Evolutionary conservation across 2,888 invertebrate genomes (phyloP).

Genomic region (Hanleya hanleyi): DNA sequence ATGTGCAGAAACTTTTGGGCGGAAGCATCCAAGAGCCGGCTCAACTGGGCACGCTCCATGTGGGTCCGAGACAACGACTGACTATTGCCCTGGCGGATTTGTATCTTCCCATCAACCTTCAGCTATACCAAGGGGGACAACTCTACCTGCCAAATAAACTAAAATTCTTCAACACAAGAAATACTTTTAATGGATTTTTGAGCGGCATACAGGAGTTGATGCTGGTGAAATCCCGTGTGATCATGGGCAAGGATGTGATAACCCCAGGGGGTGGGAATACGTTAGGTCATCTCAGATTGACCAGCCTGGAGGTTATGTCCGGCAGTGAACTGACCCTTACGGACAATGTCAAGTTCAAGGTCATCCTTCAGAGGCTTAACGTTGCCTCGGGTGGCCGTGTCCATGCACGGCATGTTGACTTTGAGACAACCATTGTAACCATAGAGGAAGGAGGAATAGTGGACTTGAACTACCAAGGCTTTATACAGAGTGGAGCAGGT

Average conservation of each 20-base stretch:
- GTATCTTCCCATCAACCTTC: slow-evolving; percentile 46
- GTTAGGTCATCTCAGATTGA: neutral
- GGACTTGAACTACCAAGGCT: slow-evolving; percentile 34
- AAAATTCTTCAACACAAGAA: slow-evolving; percentile 40
- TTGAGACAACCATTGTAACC: slow-evolving; percentile 23
- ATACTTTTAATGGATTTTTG: slow-evolving; percentile 42
- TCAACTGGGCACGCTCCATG: slow-evolving; percentile 36
- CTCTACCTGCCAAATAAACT: slow-evolving; percentile 39
- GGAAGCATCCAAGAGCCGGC: slow-evolving; percentile 29
- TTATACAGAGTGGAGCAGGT: slow-evolving; percentile 39
- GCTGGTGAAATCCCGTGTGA: slow-evolving; percentile 34
- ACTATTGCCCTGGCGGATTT: slow-evolving; percentile 36
- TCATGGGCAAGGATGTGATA: slow-evolving; percentile 16
- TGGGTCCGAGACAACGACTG: slow-evolving; percentile 47
- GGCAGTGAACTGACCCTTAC: neutral
- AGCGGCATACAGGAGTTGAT: slow-evolving; percentile 45
- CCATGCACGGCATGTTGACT: slow-evolving; percentile 20
- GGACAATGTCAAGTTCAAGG: slow-evolving; percentile 12
- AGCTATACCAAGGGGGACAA: slow-evolving; percentile 38
- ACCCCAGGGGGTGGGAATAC: neutral
- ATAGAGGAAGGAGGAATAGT: slow-evolving; percentile 44
- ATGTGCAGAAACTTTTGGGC: slow-evolving; percentile 39
- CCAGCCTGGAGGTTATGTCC: neutral
- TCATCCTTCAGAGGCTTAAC: slow-evolving; percentile 26
- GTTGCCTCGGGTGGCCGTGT: slow-evolving; percentile 40